Evolutionary conservation across 2,888 invertebrate species (phyloP).

Genomic region (Drosophila imparisetae): DNA sequence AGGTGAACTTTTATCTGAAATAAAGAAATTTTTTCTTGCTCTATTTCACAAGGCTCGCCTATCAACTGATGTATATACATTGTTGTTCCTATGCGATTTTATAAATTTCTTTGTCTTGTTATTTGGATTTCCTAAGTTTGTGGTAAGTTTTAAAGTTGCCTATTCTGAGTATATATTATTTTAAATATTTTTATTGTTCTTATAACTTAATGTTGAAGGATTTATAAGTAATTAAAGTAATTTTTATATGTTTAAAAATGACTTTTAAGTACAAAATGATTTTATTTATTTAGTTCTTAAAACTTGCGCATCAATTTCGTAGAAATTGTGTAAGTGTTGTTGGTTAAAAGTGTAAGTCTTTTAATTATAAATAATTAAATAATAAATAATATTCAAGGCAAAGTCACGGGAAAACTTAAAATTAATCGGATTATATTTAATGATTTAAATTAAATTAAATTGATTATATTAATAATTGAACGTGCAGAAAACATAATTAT

Average conservation of each 20-base stretch:
- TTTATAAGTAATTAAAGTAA: too few species aligned
- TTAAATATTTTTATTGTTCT: background rate
- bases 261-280: too few species aligned
- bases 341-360: background rate
- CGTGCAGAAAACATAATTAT: background rate
- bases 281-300: too few species aligned
- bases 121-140: conserved; percentile 97
- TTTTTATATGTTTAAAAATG: background rate
- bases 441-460: background rate
- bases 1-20: conserved; percentile 58
- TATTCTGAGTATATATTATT: background rate
- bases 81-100: conserved; percentile 99
- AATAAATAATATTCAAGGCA: background rate
- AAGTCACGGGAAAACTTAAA: background rate
- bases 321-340: background rate
- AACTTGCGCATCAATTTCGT: background rate
- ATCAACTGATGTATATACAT: conserved; percentile 91
- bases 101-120: conserved; percentile 97
- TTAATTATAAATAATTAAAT: background rate
- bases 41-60: conserved; percentile 74
- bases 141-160: conserved; percentile 87
- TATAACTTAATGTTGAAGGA: background rate
- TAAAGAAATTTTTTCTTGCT: conserved; percentile 90
- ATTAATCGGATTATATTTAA: background rate
- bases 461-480: background rate